Evolutionary conservation across 2,113 vertebrate genomes (phyloP), one percentile per base, ranked within the genome.

Genomic region (Ciconia maguari): DNA sequence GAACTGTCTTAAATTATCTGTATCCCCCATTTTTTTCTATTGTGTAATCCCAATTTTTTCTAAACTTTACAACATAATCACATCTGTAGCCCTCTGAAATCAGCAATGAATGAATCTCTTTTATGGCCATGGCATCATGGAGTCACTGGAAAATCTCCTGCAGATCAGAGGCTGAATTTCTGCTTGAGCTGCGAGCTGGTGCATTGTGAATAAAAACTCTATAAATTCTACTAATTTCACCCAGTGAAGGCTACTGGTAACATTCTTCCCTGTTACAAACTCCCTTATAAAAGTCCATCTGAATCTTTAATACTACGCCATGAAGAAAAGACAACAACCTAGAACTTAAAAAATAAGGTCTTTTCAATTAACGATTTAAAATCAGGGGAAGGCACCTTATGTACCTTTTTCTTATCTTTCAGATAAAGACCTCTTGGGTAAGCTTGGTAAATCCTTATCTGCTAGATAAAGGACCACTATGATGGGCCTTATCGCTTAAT

Each of bases 401-500:
- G 78, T 84, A 96, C 93, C 78, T 96, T 96, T 89, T 91, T 16
- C 91, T 98, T 98, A 98, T 98, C 97, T 97, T 94, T 86, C 87
- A 95, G 96, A 97, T 97, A 97, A 97, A 95, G 83, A 96, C 97
- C 93, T 96, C 96, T 91, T 71, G 91, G 91, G 86, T 96, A 97
- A 97, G 96, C 94, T 94, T 92, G 90, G 92, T 94, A 97, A 98
- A 97, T 96, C 96, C 94, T 97, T 97, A 98, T 98, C 97, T 96
- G 57, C 74, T 70, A 96, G 96, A 97, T 97, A 96, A 97, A 97
- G 84, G 89, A 52, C 90, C 68, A 87, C 91, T 90, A 94, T 84
- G 97, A 97, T 90, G 94, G 96, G 75, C 62, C 96, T 98, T 98
- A 98, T 98, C 97, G 86, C 97, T 98, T 98, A 98, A 98, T 98